Conservation (phyloP, 2,888 invertebrate genomes). For the Thecophora atra region DNA sequence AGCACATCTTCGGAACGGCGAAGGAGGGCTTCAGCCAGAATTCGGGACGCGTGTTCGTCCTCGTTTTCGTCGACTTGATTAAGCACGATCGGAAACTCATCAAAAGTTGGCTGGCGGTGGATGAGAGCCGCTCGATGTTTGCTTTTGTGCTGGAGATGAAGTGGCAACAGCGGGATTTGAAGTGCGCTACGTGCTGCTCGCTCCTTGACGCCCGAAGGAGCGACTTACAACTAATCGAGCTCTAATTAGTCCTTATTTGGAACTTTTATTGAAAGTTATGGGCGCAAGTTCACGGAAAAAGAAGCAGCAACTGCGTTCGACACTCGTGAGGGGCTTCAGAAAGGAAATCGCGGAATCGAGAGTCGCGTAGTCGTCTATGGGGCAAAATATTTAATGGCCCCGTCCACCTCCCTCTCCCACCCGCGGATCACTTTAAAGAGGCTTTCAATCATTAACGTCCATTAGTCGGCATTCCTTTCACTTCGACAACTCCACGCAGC, state of each 20-base stretch:
- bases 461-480: too few relatives aligned
- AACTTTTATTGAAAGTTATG: slow-evolving; percentile 34
- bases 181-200: neutral
- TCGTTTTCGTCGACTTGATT: slow-evolving; percentile 20
- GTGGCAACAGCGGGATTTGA: slow-evolving; percentile 2
- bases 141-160: neutral
- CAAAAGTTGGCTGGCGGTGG: slow-evolving; percentile 14
- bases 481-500: neutral
- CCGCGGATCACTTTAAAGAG: slow-evolving; percentile 2
- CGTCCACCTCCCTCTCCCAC: neutral
- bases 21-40: too few relatives aligned
- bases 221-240: too few relatives aligned
- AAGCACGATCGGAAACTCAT: slow-evolving; percentile 28
- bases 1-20: neutral
- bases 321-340: neutral
- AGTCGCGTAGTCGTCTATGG: too few relatives aligned
- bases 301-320: neutral
- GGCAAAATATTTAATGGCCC: too few relatives aligned
- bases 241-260: slow-evolving; percentile 23
- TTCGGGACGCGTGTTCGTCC: neutral
- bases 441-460: slow-evolving; percentile 31
- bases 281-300: slow-evolving; percentile 9
- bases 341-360: too few relatives aligned
- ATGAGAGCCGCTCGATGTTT: slow-evolving; percentile 10
- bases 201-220: neutral